Conservation (phyloP, 2,113 vertebrate species). For the Ovibos moschatus region DNA sequence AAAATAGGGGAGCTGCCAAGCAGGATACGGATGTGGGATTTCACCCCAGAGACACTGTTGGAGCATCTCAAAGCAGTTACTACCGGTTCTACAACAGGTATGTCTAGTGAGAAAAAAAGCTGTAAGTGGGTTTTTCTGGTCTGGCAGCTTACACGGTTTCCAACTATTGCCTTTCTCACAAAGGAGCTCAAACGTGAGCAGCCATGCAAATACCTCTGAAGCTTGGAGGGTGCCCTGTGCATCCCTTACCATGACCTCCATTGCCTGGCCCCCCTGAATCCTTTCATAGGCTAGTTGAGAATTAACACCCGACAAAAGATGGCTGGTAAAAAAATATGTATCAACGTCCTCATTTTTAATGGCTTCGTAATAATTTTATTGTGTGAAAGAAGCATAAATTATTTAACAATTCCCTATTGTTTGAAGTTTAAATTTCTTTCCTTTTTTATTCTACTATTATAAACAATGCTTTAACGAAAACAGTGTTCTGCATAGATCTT, state of each 20-base stretch:
- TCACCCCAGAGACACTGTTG: not conserved
- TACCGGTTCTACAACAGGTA: accelerated
- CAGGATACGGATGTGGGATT: not conserved
- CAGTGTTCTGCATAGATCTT: not conserved
- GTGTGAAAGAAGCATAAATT: conserved; percentile 39
- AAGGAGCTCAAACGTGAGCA: not conserved
- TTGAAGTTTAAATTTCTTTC: conserved; percentile 45
- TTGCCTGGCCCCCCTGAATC: not conserved
- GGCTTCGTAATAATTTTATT: conserved; percentile 32
- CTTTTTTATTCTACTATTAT: not conserved
- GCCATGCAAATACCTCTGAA: not conserved
- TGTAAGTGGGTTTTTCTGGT: not conserved
- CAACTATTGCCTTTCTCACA: not conserved
- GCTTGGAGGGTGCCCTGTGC: accelerated
- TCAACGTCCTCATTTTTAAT: conserved; percentile 21
- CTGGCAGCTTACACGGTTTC: not conserved
- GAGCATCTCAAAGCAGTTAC: not conserved
- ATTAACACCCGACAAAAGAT: not conserved
- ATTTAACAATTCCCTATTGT: conserved; percentile 38
- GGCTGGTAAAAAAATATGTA: not conserved
- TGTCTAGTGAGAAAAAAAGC: not conserved
- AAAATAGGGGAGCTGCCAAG: no score
- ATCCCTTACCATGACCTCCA: not conserved
- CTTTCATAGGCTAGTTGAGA: not conserved
- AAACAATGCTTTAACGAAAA: not conserved